Evolutionary conservation across 1,140 invertebrate genomes (phyloP).

Genomic region (Venustaconcha ellipsiformis): DNA sequence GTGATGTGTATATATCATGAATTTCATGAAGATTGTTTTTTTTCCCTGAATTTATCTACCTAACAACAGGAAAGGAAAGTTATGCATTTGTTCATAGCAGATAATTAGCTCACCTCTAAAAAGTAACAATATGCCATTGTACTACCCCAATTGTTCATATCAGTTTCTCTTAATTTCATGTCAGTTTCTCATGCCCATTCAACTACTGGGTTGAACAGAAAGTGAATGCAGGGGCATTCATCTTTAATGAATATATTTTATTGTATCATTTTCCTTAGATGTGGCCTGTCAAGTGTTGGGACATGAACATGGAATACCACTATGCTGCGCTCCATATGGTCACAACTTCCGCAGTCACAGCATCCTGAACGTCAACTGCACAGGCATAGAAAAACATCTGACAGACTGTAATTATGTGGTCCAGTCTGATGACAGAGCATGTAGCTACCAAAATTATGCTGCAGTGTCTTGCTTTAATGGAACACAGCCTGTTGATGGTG

Average conservation of each 20-base stretch:
- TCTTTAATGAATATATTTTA: background rate
- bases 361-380: conserved; percentile 39
- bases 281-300: conserved; percentile 56
- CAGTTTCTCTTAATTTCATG: no score
- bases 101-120: no score
- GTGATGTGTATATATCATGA: no score
- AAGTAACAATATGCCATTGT: no score
- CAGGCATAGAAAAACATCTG: conserved; percentile 42
- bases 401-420: conserved; percentile 36
- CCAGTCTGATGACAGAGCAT: conserved; percentile 23
- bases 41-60: no score
- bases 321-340: conserved; percentile 54
- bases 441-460: conserved; percentile 42
- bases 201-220: no score
- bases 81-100: no score
- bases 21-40: no score
- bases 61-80: no score
- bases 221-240: background rate
- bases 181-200: no score
- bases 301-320: conserved; percentile 47
- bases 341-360: conserved; percentile 29
- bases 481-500: conserved; percentile 41
- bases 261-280: conserved; percentile 31
- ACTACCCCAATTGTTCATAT: no score
- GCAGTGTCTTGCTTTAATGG: conserved; percentile 49